Evolutionary conservation across 2,113 vertebrate genomes (phyloP), one percentile per base, ranked within the genome.

Genomic region (Formicarius rufipectus): DNA sequence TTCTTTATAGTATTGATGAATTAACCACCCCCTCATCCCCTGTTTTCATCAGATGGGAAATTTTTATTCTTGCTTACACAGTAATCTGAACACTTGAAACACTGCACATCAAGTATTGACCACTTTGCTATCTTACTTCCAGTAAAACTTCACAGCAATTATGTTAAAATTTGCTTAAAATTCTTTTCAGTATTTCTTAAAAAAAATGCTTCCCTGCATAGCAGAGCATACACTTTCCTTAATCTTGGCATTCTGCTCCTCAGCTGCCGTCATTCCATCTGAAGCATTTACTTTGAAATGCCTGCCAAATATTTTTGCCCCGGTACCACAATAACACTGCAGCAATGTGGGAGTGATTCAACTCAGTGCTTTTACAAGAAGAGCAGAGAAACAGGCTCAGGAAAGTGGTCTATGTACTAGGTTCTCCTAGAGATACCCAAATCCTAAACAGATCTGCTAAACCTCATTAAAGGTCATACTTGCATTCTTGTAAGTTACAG

Each of bases 281-380:
- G 93, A 98, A 97, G 92, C 94, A 95, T 96, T 96, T 92, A 27
- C 98, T 98, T 98, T 98, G 98, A 98, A 98, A 97, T 93, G 47
- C 45, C 84, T 98, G 98, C 97, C 98, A 98, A 97, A 91, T 97
- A 98, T 97, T 98, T 98, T 98, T 98, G 96, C 97, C 97, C 86
- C 15, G 7, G 96, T 97, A 97, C 96, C 97, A 96, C 97, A 98
- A 97, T 95, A 98, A 97, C 96, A 98, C 91, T 17, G 21, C 78
- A 93, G 95, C 89, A 93, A 96, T 96, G 94, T 93, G 96, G 71
- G 95, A 97, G 93, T 94, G 97, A 97, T 97, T 97, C 97, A 93
- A 55, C 67, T 87, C 14, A 7, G 84, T 81, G 55, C 19, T 1
- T 95, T 95, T 96, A 87, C 96, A 94, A 47, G 9, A 30, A 78